A percentile compares a stretch with the other conserved stretches of the same genome.
These are phyloP conservation scores for Rissa tridactyla DNA, from an alignment of 2,113 vertebrate genomes.

Conservation along the genomic window DNA sequence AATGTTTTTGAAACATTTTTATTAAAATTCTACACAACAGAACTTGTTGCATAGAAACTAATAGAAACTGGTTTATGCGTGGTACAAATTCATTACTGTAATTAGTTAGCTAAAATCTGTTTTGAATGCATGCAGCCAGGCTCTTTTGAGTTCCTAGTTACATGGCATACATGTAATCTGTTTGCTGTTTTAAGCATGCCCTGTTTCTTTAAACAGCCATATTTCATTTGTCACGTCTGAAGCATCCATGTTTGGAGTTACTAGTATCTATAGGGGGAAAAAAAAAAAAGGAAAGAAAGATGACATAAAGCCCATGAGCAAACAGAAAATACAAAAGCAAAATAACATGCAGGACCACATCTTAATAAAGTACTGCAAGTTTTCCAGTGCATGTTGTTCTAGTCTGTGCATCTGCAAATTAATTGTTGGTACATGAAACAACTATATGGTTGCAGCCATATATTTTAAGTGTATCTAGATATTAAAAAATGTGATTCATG, in stretches of 20 bases:
- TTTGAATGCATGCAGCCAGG: background rate
- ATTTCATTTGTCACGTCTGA: background rate
- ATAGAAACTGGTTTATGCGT: background rate
- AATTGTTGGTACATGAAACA: background rate
- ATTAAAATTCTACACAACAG: background rate
- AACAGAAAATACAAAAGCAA: background rate
- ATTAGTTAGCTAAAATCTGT: background rate
- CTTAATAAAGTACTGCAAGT: background rate
- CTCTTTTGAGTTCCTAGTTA: background rate
- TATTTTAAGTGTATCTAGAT: background rate
- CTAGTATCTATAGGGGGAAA: background rate
- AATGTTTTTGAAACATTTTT: background rate
- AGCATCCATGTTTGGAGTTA: background rate
- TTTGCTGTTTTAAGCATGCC: background rate
- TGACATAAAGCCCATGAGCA: background rate
- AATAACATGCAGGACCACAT: background rate
- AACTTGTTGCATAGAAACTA: background rate
- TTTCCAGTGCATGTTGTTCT: background rate
- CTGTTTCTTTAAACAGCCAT: background rate
- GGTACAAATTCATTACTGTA: background rate
- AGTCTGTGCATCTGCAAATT: background rate
- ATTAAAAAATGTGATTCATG: background rate
- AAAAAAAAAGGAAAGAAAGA: background rate
- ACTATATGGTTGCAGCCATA: background rate
- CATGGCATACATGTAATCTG: fast-evolving